Conservation (phyloP, 2,888 invertebrate species). For the Lycocerus yunnanus region DNA sequence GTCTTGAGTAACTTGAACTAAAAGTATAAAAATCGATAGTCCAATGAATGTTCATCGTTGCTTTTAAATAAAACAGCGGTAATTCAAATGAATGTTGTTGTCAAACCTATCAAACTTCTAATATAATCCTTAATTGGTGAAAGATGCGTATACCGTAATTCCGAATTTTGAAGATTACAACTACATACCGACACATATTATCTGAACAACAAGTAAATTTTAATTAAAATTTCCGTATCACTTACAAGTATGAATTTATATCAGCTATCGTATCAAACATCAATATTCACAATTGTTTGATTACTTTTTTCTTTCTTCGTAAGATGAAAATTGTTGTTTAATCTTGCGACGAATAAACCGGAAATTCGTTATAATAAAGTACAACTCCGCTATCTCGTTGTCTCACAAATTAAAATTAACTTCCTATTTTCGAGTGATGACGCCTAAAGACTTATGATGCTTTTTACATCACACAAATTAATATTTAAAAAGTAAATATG, state of each 20-base stretch:
- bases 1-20: too few species aligned
- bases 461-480: neutral
- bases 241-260: neutral
- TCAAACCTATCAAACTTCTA: too few species aligned
- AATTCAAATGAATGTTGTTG: too few species aligned
- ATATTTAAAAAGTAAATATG: neutral
- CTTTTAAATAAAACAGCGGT: too few species aligned
- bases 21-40: too few species aligned
- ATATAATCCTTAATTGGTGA: too few species aligned
- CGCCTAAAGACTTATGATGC: neutral
- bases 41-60: too few species aligned
- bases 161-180: too few species aligned
- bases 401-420: neutral
- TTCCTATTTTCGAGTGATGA: neutral
- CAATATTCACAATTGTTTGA: constrained; percentile 3
- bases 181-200: too few species aligned
- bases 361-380: constrained; percentile 5
- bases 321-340: constrained; percentile 9
- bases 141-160: too few species aligned
- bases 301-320: neutral
- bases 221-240: too few species aligned
- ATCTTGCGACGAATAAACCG: constrained; percentile 7
- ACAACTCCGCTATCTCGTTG: neutral
- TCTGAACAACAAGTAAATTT: neutral
- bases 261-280: neutral